These are phyloP conservation scores for Pseudomyrmex dendroicus DNA, from an alignment of 1,140 invertebrate species.

Conservation along the genomic window DNA sequence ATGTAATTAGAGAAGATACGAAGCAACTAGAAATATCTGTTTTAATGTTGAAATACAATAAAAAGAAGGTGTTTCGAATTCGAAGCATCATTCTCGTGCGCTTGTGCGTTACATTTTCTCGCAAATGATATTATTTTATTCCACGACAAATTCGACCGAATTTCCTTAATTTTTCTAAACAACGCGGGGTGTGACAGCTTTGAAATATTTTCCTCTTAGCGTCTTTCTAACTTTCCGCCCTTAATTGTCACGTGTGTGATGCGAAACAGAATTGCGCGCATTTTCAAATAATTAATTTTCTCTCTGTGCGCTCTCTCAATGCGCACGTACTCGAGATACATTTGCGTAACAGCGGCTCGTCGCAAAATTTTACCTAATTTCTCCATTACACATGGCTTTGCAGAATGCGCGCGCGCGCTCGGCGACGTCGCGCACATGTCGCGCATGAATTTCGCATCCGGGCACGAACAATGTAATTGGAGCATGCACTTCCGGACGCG, in stretches of 20 bases:
- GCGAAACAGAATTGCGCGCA: not conserved
- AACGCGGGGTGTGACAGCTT: too few relatives aligned
- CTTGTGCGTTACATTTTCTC: too few relatives aligned
- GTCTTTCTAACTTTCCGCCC: too few relatives aligned
- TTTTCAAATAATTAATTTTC: not conserved
- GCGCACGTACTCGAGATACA: too few relatives aligned
- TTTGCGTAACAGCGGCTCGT: not conserved
- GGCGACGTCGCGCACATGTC: conserved; percentile 1
- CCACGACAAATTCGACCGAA: too few relatives aligned
- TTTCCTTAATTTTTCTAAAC: too few relatives aligned
- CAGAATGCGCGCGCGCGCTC: not conserved
- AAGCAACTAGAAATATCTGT: not conserved
- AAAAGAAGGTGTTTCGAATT: not conserved
- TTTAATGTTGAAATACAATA: not conserved
- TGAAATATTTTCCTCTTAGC: too few relatives aligned
- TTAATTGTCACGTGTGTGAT: not conserved
- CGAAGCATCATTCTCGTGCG: too few relatives aligned
- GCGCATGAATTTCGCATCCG: conserved; percentile 18
- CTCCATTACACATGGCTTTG: conserved; percentile 40
- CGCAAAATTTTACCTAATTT: conserved; percentile 29
- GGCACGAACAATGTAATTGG: conserved; percentile 37
- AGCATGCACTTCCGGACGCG: conserved; percentile 36
- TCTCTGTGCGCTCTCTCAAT: too few relatives aligned
- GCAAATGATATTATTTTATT: too few relatives aligned
- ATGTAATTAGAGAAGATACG: not conserved